phyloP scores from a whole-genome alignment of 2,113 vertebrate genomes.

The Mustela nigripes region DNA sequence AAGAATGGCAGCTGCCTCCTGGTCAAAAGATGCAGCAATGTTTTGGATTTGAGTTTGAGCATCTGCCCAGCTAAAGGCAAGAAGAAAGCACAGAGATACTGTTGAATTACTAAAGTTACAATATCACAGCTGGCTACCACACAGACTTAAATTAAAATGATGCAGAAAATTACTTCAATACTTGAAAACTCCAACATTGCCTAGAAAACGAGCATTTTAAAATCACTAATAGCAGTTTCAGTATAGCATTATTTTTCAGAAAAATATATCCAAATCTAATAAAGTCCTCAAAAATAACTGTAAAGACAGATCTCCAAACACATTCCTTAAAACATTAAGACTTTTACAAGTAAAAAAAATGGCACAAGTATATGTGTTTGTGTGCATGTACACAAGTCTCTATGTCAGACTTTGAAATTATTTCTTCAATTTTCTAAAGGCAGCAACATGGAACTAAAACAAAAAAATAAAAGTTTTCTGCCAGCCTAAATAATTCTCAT shows the following conservation, averaged over 20 bases:
- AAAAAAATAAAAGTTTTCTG: slow-evolving; percentile 51
- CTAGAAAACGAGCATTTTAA: slow-evolving; percentile 32
- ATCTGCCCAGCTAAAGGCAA: slow-evolving; percentile 95
- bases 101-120: slow-evolving; percentile 21
- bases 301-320: not conserved
- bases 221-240: slow-evolving; percentile 1
- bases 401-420: not conserved
- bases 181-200: slow-evolving; percentile 59
- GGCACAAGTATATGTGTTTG: not conserved
- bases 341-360: slow-evolving; percentile 9
- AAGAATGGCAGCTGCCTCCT: slow-evolving; percentile 97
- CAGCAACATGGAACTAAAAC: slow-evolving; percentile 28
- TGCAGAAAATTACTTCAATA: slow-evolving; percentile 11
- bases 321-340: slow-evolving; percentile 48
- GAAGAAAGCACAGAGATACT: slow-evolving; percentile 64
- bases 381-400: not conserved
- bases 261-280: slow-evolving; percentile 48
- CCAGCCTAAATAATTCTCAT: slow-evolving; percentile 11
- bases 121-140: not conserved
- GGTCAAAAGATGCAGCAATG: slow-evolving; percentile 97
- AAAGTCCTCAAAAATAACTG: slow-evolving; percentile 8
- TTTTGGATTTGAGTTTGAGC: slow-evolving; percentile 98
- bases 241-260: slow-evolving; percentile 12
- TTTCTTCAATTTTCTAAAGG: slow-evolving; percentile 39
- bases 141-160: slow-evolving; percentile 57